Percentiles rank a stretch among this genome's conserved stretches.
phyloP scores from a whole-genome alignment of 2,113 vertebrate genomes.

The Ornithorhynchus anatinus region DNA sequence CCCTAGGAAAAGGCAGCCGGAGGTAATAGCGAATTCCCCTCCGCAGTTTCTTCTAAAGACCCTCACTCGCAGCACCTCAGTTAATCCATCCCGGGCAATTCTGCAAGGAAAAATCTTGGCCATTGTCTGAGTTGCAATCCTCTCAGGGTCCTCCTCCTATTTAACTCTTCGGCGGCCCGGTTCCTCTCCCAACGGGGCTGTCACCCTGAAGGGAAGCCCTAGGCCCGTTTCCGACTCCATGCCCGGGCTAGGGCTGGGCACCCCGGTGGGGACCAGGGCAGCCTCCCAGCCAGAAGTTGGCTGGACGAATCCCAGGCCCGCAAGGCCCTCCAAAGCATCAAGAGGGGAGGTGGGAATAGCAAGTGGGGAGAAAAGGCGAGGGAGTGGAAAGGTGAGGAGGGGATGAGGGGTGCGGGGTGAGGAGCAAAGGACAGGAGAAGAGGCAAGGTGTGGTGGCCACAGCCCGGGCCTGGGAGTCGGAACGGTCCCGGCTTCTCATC shows the following conservation, averaged over 20 bases:
- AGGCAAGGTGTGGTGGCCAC: background rate
- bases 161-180: constrained; percentile 76
- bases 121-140: constrained; percentile 96
- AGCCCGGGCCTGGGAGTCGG: background rate
- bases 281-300: constrained; percentile 53
- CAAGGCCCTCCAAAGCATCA: constrained; percentile 34
- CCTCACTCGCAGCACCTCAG: constrained; percentile 24
- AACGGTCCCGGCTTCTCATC: constrained; percentile 25
- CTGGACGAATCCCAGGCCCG: constrained; percentile 43
- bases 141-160: constrained; percentile 80
- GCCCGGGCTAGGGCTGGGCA: background rate
- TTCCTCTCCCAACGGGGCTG: constrained; percentile 43
- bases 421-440: background rate
- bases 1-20: background rate
- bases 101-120: constrained; percentile 82
- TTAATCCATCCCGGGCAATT: constrained; percentile 65
- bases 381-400: background rate
- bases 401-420: background rate
- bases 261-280: background rate
- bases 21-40: constrained; percentile 38
- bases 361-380: no score
- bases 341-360: background rate
- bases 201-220: constrained; percentile 57
- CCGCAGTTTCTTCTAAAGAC: constrained; percentile 38
- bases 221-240: constrained; percentile 41